Base-by-base conservation (phyloP, 2,113 vertebrate genomes). In the Melanostigma gelatinosum region DNA sequence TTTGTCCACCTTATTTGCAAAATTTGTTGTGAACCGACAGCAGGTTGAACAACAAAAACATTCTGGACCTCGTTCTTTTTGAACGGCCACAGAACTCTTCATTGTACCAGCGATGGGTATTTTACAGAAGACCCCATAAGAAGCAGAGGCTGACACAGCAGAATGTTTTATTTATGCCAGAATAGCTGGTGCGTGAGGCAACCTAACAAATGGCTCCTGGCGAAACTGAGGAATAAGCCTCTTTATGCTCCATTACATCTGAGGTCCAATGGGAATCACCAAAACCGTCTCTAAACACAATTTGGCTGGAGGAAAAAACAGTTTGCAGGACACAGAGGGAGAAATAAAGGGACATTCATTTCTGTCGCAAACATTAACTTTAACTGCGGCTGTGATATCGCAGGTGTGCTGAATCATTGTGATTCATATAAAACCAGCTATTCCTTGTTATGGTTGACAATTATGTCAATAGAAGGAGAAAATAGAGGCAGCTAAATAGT, bases 141-240 rank as follows among this genome's bases (percentile, higher is more conserved):
- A 38, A 57, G 38, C 38, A 72, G 22, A 77, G 54, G 61, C 27
- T 55, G n/a, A 69, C 4, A 18, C 15, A 34, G 36, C 18, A n/a
- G n/a, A 11, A 61, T 73, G 36, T 73, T 79, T 79, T 72, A 82
- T 90, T 82, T 34, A 79, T 82, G 18, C 8, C 67, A 27, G 72
- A 66, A 42, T 75, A 77, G 77, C 69, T 64, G 71, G 83, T 62
- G 68, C 44, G 3, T 34, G 29, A 64, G 11, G 54, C 60, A 42
- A 58, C 15, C 27, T 36, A 58, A 72, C 65, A 75, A 78, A 57
- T 52, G 44, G 52, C 44, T 44, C 34, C 20, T 8, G 29, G 42
- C 64, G 55, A 83, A 65, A 72, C 18, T 0, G 38, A 69, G 20
- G 44, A 46, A 77, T 68, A 8, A 55, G 38, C 10, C 61, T 76